Conservation (phyloP, 2,113 vertebrate genomes). For the Daubentonia madagascariensis region DNA sequence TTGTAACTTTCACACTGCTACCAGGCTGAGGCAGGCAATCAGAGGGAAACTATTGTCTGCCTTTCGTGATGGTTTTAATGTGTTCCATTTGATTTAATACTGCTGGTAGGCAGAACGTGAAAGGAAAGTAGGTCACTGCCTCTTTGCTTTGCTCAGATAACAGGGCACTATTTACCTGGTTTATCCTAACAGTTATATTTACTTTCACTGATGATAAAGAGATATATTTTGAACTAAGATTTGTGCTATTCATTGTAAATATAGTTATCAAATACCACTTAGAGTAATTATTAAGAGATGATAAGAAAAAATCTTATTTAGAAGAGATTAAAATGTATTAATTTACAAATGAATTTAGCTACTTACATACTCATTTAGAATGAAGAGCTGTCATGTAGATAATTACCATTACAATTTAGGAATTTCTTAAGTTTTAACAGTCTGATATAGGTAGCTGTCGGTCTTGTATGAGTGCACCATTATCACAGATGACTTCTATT, state of each 20-base stretch:
- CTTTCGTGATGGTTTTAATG: constrained; percentile 85
- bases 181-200: constrained; percentile 73
- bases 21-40: constrained; percentile 85
- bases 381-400: neutral
- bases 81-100: constrained; percentile 88
- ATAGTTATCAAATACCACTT: neutral
- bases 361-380: neutral
- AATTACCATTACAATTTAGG: neutral
- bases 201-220: constrained; percentile 68
- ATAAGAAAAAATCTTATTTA: neutral
- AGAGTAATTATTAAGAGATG: constrained; percentile 36
- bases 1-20: constrained; percentile 84
- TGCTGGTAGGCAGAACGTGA: constrained; percentile 83
- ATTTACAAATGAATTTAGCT: neutral
- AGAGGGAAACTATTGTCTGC: constrained; percentile 88
- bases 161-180: constrained; percentile 68
- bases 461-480: neutral
- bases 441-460: neutral
- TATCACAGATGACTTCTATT: neutral
- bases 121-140: constrained; percentile 77
- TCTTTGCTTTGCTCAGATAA: constrained; percentile 71
- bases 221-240: constrained; percentile 9
- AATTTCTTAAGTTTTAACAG: neutral
- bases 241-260: neutral
- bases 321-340: neutral